These are phyloP conservation scores for Corythornis cristatus DNA, from an alignment of 2,113 vertebrate species.

Conservation along the genomic window DNA sequence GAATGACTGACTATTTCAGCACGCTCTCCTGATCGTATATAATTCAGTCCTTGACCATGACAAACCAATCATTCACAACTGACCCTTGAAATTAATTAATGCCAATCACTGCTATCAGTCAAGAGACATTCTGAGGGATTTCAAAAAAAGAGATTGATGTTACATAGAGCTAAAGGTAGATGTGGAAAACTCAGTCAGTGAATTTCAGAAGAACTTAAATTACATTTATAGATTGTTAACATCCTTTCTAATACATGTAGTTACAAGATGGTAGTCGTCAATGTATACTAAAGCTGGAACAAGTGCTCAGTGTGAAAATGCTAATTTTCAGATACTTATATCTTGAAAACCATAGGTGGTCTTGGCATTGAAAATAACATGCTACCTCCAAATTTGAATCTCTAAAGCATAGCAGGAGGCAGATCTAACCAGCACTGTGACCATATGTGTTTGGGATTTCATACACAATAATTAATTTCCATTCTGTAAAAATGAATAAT, in stretches of 20 bases:
- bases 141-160: conserved; percentile 24
- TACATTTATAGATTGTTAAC: conserved; percentile 23
- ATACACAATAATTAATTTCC: conserved; percentile 85
- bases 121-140: conserved; percentile 33
- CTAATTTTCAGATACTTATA: conserved; percentile 80
- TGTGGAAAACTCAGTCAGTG: not conserved
- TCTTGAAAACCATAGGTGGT: conserved; percentile 82
- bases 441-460: conserved; percentile 84
- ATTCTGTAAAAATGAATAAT: conserved; percentile 82
- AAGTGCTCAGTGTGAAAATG: conserved; percentile 73
- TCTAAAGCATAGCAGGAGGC: conserved; percentile 79
- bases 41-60: conserved; percentile 68
- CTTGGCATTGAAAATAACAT: conserved; percentile 81
- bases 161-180: conserved; percentile 15
- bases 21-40: conserved; percentile 56
- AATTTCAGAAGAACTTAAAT: conserved; percentile 29
- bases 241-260: not conserved
- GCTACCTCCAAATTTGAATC: conserved; percentile 80
- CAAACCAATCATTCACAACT: conserved; percentile 76
- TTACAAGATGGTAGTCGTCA: conserved; percentile 51
- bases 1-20: conserved; percentile 47
- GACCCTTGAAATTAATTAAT: conserved; percentile 65
- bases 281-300: conserved; percentile 66
- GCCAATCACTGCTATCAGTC: conserved; percentile 32
- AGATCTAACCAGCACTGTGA: conserved; percentile 76